Conservation (phyloP, 2,888 invertebrate species). For the Polydrusus cervinus region DNA sequence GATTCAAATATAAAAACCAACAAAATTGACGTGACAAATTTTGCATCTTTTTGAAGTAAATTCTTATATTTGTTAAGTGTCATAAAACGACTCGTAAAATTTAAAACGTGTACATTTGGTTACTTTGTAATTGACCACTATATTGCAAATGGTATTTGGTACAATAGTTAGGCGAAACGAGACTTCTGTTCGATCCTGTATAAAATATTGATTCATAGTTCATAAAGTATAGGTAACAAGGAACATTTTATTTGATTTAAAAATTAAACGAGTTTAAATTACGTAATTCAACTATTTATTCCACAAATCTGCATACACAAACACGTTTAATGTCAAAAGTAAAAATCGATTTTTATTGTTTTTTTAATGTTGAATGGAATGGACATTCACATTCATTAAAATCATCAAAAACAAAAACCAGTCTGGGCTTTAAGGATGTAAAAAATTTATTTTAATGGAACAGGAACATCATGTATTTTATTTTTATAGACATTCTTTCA, state of each 20-base stretch:
- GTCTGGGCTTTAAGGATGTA: neutral
- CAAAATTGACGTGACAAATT: no score
- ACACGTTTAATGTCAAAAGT: constrained; percentile 8
- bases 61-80: no score
- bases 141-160: no score
- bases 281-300: constrained; percentile 2
- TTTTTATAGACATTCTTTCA: no score
- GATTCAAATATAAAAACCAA: no score
- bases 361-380: constrained; percentile 2
- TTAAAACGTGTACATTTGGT: no score
- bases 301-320: constrained; percentile 16
- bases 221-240: neutral
- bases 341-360: neutral
- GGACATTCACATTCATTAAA: neutral
- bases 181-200: no score
- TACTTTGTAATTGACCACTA: no score
- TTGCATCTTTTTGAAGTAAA: no score
- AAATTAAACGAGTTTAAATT: constrained; percentile 7
- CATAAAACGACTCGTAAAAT: no score
- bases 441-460: neutral
- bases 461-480: neutral
- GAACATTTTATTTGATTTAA: neutral
- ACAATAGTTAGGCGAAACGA: no score
- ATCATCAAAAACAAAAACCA: neutral
- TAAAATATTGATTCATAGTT: no score